Evolutionary conservation across 2,888 invertebrate genomes (phyloP).

Genomic region (Nomada flava): DNA sequence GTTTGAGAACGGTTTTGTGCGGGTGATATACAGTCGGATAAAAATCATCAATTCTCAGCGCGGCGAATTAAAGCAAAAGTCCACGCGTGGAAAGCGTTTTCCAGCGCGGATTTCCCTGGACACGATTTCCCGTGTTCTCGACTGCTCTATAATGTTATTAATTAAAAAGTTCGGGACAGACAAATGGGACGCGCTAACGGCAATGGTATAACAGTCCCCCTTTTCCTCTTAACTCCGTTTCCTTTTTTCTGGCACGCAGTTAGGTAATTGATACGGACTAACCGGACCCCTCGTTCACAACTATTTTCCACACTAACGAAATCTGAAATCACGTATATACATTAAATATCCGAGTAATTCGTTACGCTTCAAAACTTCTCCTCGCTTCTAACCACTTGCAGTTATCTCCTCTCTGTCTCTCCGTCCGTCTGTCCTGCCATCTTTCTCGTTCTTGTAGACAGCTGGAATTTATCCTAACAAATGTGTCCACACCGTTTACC

Average conservation of each 20-base stretch:
- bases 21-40: constrained; percentile 18
- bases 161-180: constrained; percentile 81
- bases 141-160: constrained; percentile 75
- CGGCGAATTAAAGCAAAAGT: constrained; percentile 29
- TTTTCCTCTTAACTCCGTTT: constrained; percentile 43
- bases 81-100: constrained; percentile 18
- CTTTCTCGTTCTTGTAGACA: constrained; percentile 71
- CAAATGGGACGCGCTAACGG: constrained; percentile 74
- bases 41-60: constrained; percentile 46
- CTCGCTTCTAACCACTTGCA: constrained; percentile 53
- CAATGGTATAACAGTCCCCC: constrained; percentile 57
- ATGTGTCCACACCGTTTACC: constrained; percentile 71
- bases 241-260: constrained; percentile 58
- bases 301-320: constrained; percentile 80
- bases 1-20: constrained; percentile 6
- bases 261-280: constrained; percentile 78
- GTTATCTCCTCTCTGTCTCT: constrained; percentile 36
- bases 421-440: not conserved
- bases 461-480: constrained; percentile 81
- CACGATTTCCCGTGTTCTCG: constrained; percentile 41
- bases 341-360: constrained; percentile 83
- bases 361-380: constrained; percentile 77
- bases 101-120: constrained; percentile 26
- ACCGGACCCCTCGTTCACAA: constrained; percentile 73
- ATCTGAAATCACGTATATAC: constrained; percentile 78